These are phyloP conservation scores for Pseudolaguvia tuberculata DNA, from an alignment of 2,113 vertebrate species.

Conservation along the genomic window DNA sequence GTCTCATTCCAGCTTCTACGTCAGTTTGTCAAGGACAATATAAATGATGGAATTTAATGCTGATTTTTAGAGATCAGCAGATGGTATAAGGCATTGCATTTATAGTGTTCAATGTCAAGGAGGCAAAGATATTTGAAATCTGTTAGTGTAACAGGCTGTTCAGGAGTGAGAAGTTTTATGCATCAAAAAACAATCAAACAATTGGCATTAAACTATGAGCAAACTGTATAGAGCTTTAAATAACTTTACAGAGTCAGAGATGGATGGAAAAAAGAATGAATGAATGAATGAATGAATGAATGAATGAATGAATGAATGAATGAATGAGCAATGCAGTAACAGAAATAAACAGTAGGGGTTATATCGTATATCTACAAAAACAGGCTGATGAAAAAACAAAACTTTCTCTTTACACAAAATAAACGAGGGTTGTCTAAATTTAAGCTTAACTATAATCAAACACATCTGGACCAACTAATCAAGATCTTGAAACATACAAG, in stretches of 20 bases:
- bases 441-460: no score
- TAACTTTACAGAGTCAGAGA: not conserved
- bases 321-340: conserved; percentile 31
- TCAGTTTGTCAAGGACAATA: not conserved
- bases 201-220: not conserved
- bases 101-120: not conserved
- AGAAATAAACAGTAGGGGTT: conserved; percentile 53
- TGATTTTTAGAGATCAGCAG: not conserved
- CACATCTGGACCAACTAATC: no score
- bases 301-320: not conserved
- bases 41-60: not conserved
- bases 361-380: conserved; percentile 51
- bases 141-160: conserved; percentile 4
- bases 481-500: no score
- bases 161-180: not conserved
- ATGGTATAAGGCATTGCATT: not conserved
- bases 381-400: no score
- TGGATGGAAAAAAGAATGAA: not conserved
- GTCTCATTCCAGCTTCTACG: not conserved
- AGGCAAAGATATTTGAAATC: not conserved
- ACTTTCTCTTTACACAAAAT: no score
- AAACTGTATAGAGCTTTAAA: not conserved
- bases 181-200: not conserved
- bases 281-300: not conserved
- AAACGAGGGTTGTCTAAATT: no score